A percentile compares a stretch with the other conserved stretches of the same genome.
Evolutionary conservation across 1,140 invertebrate genomes (phyloP).

Genomic region (Physella acuta): DNA sequence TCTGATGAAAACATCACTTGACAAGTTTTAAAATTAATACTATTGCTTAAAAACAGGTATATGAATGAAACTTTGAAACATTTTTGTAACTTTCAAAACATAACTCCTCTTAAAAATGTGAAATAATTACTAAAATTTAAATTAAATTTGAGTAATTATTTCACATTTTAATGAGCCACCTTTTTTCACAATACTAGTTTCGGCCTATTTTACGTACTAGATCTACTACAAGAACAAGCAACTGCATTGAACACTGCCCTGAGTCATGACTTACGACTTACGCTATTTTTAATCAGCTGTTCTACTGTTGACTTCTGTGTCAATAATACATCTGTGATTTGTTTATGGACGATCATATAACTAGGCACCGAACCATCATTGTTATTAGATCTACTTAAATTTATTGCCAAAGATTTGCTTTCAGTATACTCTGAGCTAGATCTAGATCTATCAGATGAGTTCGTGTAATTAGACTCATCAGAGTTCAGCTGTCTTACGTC

Average conservation of each 20-base stretch:
- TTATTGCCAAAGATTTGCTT: not conserved
- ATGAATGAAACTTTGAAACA: too few species aligned
- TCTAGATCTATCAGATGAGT: not conserved
- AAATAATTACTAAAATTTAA: too few species aligned
- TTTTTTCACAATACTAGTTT: not conserved
- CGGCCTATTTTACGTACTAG: not conserved
- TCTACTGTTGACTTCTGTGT: not conserved
- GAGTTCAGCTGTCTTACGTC: not conserved
- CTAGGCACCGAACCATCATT: not conserved
- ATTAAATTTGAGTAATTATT: not conserved
- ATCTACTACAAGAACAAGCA: not conserved
- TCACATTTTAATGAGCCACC: not conserved
- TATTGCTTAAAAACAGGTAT: too few species aligned
- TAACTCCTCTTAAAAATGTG: too few species aligned
- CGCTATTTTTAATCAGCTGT: not conserved
- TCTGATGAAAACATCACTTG: too few species aligned
- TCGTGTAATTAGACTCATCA: too few species aligned
- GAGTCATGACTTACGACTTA: not conserved
- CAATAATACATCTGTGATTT: not conserved
- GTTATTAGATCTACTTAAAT: not conserved
- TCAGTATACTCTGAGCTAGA: not conserved
- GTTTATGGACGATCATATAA: conserved; percentile 7
- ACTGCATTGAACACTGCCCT: not conserved
- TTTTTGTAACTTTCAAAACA: too few species aligned
- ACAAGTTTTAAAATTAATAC: too few species aligned